These are phyloP conservation scores for Trichechus manatus DNA, from an alignment of 2,113 vertebrate genomes.

Conservation along the genomic window DNA sequence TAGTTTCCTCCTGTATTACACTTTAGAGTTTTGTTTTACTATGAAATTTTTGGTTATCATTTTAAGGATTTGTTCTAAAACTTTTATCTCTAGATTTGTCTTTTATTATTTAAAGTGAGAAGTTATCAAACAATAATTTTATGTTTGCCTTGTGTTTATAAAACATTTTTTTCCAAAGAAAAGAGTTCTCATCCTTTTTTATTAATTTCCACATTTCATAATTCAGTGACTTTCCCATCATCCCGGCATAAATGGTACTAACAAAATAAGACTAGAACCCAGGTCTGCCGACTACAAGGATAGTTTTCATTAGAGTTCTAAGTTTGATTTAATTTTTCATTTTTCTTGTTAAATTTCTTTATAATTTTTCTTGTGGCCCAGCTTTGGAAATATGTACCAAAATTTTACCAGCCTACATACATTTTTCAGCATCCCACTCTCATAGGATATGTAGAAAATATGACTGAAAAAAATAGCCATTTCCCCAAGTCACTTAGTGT, in stretches of 20 bases:
- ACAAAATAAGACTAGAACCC: not conserved
- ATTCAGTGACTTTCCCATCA: not conserved
- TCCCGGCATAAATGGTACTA: not conserved
- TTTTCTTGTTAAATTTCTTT: constrained; percentile 46
- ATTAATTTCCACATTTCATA: constrained; percentile 35
- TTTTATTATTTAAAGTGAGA: constrained; percentile 48
- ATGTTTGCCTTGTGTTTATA: not conserved
- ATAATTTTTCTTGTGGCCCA: constrained; percentile 12
- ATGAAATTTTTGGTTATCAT: constrained; percentile 5
- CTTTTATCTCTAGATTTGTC: not conserved
- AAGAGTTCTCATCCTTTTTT: constrained; percentile 14
- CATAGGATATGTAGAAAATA: constrained; percentile 51
- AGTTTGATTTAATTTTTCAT: constrained; percentile 56
- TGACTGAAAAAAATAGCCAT: not conserved
- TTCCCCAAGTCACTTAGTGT: constrained; percentile 20
- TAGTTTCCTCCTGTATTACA: constrained; percentile 9
- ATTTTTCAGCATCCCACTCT: constrained; percentile 74
- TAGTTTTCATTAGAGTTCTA: constrained; percentile 23
- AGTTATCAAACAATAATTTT: constrained; percentile 11
- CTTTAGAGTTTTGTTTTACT: constrained; percentile 41
- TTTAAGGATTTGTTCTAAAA: constrained; percentile 52
- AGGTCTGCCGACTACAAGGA: not conserved
- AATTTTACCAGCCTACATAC: constrained; percentile 64
- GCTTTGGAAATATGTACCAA: constrained; percentile 52
- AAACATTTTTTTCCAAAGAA: constrained; percentile 22